Conservation (phyloP, 2,113 vertebrate species). For the Callopanchax toddi region DNA sequence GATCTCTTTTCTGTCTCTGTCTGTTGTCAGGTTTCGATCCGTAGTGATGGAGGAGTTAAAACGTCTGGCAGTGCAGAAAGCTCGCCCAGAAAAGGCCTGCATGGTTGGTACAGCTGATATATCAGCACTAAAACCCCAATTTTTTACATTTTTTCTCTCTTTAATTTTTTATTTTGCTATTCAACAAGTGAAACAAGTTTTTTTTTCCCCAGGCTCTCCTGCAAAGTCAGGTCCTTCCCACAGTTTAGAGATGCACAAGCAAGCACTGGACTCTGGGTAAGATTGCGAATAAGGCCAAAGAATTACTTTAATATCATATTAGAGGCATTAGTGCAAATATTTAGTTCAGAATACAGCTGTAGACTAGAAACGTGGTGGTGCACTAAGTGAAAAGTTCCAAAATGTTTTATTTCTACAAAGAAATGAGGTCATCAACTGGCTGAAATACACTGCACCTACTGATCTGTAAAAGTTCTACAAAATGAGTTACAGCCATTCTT, state of each 20-base stretch:
- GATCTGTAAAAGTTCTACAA: too few species aligned
- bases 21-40: slow-evolving; percentile 74
- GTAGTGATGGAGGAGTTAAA: slow-evolving; percentile 61
- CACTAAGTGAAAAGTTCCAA: background rate
- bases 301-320: background rate
- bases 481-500: too few species aligned
- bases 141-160: background rate
- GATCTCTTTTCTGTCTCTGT: background rate
- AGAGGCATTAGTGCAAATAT: background rate
- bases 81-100: slow-evolving; percentile 74
- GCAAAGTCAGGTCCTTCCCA: slow-evolving; percentile 68
- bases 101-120: slow-evolving; percentile 38
- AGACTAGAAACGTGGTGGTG: too few species aligned
- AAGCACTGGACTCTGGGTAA: slow-evolving; percentile 84
- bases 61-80: slow-evolving; percentile 76
- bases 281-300: slow-evolving; percentile 26
- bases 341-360: background rate
- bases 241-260: slow-evolving; percentile 80
- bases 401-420: too few species aligned
- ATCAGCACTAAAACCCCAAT: background rate
- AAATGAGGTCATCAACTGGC: too few species aligned
- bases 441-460: too few species aligned
- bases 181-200: background rate
- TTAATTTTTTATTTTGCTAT: background rate
- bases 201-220: slow-evolving; percentile 61